Evolutionary conservation across 2,888 invertebrate genomes (phyloP), one percentile per base, ranked within the genome.

Genomic region (Coecobrya sp.): DNA sequence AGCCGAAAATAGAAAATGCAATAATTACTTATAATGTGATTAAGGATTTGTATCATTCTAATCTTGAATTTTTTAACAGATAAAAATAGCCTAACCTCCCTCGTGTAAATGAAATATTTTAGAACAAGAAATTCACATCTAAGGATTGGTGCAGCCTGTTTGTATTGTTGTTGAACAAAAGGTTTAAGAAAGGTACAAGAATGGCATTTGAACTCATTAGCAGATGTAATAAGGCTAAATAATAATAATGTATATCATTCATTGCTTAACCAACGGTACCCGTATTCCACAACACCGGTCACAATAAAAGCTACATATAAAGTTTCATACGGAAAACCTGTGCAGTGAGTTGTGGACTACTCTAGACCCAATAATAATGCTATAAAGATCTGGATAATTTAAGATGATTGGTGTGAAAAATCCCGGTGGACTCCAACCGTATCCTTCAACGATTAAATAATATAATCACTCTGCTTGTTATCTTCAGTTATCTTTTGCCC

Each of bases 311-410:
- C 36, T 36, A n/a, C n/a, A n/a, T n/a, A n/a, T n/a, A n/a, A n/a
- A n/a, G n/a, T n/a, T n/a, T n/a, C n/a, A n/a, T 36, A 7, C 36
- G 36, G 2, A 36, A 36, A 36, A 4, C 36, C 2, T 36, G n/a
- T 36, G 36, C 36, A 36, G 36, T 36, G 8, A 76, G n/a, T 76
- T 45, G 30, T 76, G 76, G 13, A 76, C 30, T n/a, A n/a, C n/a
- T n/a, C n/a, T n/a, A n/a, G n/a, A n/a, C n/a, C n/a, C 76, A 76
- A 16, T 25, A n/a, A 19, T 55, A 27, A 55, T 62, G n/a, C 65
- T n/a, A n/a, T n/a, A n/a, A n/a, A 42, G 65, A 84, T 36, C 62
- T 84, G 59, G 84, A 84, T 84, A 84, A 84, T 62, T 59, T 62
- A 84, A 30, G 19, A n/a, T 62, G 59, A 84, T 25, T 27, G n/a